Percentiles rank a stretch among this genome's conserved stretches.
phyloP scores from a whole-genome alignment of 1,140 invertebrate species.

The Aphelenchoides fujianensis region DNA sequence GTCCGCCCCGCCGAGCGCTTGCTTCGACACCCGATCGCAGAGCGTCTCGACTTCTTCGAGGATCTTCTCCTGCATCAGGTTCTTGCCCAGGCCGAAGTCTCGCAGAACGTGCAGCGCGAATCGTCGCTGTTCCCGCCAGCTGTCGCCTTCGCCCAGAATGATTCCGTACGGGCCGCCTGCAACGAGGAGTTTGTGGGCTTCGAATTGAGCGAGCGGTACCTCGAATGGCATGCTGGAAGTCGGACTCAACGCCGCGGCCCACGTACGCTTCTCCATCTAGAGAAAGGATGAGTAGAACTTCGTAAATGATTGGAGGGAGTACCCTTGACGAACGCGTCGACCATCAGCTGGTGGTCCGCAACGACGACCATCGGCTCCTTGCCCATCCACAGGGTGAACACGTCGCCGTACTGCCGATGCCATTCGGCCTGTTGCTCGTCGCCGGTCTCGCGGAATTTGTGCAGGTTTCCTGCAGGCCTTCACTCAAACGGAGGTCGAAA shows the following conservation, averaged over 20 bases:
- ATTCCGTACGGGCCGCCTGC: constrained; percentile 24
- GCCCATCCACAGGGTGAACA: constrained; percentile 38
- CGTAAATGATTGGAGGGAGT: no score
- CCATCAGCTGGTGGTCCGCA: constrained; percentile 29
- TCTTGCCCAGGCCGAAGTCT: constrained; percentile 73
- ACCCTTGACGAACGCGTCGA: constrained; percentile 34
- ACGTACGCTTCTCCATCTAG: no score
- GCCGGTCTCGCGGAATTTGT: constrained; percentile 28
- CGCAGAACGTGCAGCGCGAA: constrained; percentile 73
- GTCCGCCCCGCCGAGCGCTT: background rate
- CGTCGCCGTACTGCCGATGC: constrained; percentile 24
- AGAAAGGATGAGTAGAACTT: no score
- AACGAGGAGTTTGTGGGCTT: no score
- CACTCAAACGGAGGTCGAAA: background rate
- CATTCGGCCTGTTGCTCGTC: constrained; percentile 36
- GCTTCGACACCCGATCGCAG: background rate
- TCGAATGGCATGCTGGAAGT: background rate
- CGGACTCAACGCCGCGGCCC: no score
- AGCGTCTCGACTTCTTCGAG: background rate
- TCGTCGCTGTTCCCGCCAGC: constrained; percentile 79
- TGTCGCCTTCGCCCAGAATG: constrained; percentile 70
- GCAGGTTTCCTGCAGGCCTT: constrained; percentile 28
- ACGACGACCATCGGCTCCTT: constrained; percentile 32
- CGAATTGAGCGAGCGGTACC: background rate
- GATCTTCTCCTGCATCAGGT: constrained; percentile 68